These are phyloP conservation scores for Muscicapa comitata DNA, from an alignment of 2,797 vertebrate genomes.

Conservation along the genomic window DNA sequence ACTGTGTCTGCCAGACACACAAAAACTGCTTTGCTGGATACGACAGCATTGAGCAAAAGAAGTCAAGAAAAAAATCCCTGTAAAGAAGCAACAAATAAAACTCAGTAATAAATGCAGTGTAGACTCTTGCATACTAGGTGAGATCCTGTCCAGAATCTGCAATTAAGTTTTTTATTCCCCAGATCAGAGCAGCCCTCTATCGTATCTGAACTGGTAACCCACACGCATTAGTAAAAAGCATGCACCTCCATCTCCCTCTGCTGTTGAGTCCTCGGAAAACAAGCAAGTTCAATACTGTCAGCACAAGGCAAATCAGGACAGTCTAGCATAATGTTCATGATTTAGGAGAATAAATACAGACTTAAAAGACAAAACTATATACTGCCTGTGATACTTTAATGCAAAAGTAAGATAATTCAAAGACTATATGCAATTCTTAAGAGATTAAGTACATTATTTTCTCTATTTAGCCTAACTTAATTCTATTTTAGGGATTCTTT, in stretches of 20 bases:
- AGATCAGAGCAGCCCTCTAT: not conserved
- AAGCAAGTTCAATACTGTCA: not conserved
- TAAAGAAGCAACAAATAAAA: not conserved
- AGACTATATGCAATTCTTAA: not conserved
- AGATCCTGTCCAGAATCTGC: not conserved
- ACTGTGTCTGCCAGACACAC: not conserved
- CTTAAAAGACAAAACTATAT: not conserved
- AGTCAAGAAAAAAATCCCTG: not conserved
- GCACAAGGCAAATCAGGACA: not conserved
- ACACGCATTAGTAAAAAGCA: not conserved
- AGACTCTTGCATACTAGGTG: not conserved
- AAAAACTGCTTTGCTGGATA: not conserved
- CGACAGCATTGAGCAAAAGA: not conserved
- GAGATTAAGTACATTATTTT: not conserved
- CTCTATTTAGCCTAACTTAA: not conserved
- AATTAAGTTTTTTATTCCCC: not conserved
- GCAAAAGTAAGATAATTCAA: not conserved
- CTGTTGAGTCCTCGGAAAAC: slow-evolving; percentile 7
- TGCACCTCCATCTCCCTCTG: slow-evolving; percentile 37
- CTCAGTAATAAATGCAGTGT: not conserved
- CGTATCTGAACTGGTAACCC: not conserved
- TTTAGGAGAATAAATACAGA: not conserved
- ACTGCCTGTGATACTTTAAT: not conserved
- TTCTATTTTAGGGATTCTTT: not conserved
- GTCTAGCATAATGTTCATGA: not conserved